Evolutionary conservation across 2,888 invertebrate genomes (phyloP), one percentile per base, ranked within the genome.

Genomic region (Epinotia nisella): DNA sequence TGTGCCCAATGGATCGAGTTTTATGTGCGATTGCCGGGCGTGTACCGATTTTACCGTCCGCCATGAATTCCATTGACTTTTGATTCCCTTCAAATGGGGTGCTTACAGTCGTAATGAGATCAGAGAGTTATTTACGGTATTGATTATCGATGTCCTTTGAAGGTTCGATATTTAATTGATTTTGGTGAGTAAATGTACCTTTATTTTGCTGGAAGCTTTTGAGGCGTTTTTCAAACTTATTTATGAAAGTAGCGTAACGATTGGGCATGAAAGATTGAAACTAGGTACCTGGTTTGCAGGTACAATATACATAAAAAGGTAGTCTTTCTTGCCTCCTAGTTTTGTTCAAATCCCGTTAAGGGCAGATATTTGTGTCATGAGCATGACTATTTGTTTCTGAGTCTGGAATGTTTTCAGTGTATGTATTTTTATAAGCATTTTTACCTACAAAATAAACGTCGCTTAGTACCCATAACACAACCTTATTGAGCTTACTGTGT

Each of bases 31-130:
- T 83, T 81, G 79, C 75, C 68, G 73, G 74, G 77, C 78, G 78
- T 83, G 71, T 74, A 74, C 70, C 59, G 19, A 29, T 73, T 81
- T 78, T 77, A 76, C 77, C 78, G 75, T 75, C 76, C 73, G 74
- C 79, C 81, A 81, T 83, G 82, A 85, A 84, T 86, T 86, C 85
- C 85, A 87, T 87, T 85, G 83, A 82, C 83, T 81, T 84, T 85
- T 87, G 83, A 87, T 87, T 84, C 71, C 35, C 73, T 65, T 72
- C 76, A 80, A 80, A 83, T 81, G 78, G 80, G 78, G 80, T 77
- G 80, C 82, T 85, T 81, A 76, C 74, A 78, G 78, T 64, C 67
- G 76, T 82, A 82, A 83, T 80, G 82, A 81, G 79, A 78, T 79
- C 76, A 67, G 70, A 74, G 74, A 69, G 59, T 64, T 73, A 73